These are phyloP conservation scores for Ecdyonurus torrentis DNA, from an alignment of 2,888 invertebrate species.

Conservation along the genomic window DNA sequence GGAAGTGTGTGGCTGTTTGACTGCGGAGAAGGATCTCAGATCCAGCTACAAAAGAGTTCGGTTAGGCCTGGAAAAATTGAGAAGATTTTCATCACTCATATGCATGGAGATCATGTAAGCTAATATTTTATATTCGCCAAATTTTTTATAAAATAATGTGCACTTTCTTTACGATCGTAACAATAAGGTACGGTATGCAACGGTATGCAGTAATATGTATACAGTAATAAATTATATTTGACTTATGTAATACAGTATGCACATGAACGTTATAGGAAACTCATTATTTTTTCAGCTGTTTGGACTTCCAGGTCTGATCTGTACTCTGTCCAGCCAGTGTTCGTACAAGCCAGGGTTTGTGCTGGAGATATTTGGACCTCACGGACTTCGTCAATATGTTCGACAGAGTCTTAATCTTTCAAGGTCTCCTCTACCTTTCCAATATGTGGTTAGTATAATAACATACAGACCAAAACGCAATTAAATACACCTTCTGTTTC, in stretches of 20 bases:
- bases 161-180: background rate
- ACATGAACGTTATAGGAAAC: too few species aligned
- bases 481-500: too few species aligned
- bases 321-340: slow-evolving; percentile 23
- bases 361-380: slow-evolving; percentile 27
- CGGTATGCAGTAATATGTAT: background rate
- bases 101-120: slow-evolving; percentile 30
- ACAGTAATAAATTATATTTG: background rate
- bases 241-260: background rate
- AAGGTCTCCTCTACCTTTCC: slow-evolving; percentile 21
- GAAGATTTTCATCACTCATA: slow-evolving; percentile 29
- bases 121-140: background rate
- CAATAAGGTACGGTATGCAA: background rate
- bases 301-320: slow-evolving; percentile 27
- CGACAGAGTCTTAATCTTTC: slow-evolving; percentile 22
- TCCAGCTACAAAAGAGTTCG: slow-evolving; percentile 24
- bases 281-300: slow-evolving; percentile 20
- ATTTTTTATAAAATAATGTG: background rate
- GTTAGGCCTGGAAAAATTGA: slow-evolving; percentile 22
- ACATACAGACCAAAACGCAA: too few species aligned
- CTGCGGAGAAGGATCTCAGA: slow-evolving; percentile 29
- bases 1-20: slow-evolving; percentile 28
- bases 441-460: slow-evolving; percentile 18
- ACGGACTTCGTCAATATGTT: slow-evolving; percentile 23
- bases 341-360: slow-evolving; percentile 14